These are phyloP conservation scores for Caradrina kadenii DNA, from an alignment of 2,888 invertebrate genomes.

Conservation along the genomic window DNA sequence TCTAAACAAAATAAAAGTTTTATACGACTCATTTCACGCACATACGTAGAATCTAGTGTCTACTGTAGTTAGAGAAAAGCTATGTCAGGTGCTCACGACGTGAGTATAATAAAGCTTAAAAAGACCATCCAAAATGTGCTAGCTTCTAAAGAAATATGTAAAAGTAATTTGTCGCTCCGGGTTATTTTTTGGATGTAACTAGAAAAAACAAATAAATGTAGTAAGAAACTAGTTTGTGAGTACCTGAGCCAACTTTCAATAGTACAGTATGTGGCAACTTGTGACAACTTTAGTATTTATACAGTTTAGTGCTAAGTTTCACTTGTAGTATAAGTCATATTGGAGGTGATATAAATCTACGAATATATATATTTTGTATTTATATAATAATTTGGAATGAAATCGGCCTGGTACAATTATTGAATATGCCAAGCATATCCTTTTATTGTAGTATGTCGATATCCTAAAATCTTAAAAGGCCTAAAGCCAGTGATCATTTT, in stretches of 20 bases:
- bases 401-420: slow-evolving; percentile 26
- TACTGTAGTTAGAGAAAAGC: no score
- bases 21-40: no score
- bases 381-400: slow-evolving; percentile 3
- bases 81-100: no score
- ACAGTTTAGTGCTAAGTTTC: neutral
- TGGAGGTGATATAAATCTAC: neutral
- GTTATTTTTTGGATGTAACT: no score
- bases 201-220: no score
- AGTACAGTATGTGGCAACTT: slow-evolving; percentile 13
- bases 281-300: slow-evolving; percentile 5
- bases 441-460: slow-evolving; percentile 24
- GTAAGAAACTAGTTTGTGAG: no score
- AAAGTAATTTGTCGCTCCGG: no score
- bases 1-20: no score
- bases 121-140: no score
- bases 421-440: slow-evolving; percentile 40
- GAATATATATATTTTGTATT: neutral
- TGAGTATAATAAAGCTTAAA: no score
- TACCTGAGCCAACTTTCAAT: neutral
- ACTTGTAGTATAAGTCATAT: neutral
- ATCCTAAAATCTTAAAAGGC: neutral
- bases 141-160: no score
- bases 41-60: no score
- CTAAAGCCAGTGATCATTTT: neutral